These are phyloP conservation scores for Aplysina aerophoba DNA, from an alignment of 37 sponge, comb jelly and placozoan genomes.

Conservation along the genomic window DNA sequence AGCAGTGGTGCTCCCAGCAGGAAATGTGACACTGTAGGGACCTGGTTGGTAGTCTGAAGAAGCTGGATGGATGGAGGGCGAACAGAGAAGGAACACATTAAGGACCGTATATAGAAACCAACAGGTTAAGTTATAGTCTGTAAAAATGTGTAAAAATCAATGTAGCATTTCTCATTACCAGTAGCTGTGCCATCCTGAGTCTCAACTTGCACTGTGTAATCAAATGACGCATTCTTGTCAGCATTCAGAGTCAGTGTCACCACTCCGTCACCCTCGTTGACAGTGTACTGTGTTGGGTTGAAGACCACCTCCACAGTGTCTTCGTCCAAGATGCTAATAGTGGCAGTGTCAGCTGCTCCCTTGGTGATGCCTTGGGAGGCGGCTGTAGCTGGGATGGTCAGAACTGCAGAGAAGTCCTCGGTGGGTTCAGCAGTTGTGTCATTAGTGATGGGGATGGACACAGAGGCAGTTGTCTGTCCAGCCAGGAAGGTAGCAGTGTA, in stretches of 20 bases:
- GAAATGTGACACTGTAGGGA: no score
- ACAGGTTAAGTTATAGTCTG: no score
- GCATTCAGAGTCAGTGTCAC: slow-evolving; percentile 11
- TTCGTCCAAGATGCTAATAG: slow-evolving; percentile 33
- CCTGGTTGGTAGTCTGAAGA: no score
- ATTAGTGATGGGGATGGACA: slow-evolving; percentile 16
- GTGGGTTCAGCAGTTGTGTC: neutral
- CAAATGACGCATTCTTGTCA: neutral
- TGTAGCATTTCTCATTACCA: neutral
- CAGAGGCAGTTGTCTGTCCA: slow-evolving; percentile 1
- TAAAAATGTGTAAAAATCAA: no score
- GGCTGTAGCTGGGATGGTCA: neutral
- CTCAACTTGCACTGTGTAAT: neutral
- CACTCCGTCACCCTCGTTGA: slow-evolving; percentile 15
- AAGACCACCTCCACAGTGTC: slow-evolving; percentile 30
- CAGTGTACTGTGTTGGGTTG: slow-evolving; percentile 5
- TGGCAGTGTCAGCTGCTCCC: slow-evolving; percentile 20
- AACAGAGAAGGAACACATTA: no score
- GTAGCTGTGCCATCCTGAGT: slow-evolving; percentile 10
- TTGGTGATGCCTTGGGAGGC: neutral
- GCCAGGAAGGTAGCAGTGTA: no score
- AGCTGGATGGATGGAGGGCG: neutral
- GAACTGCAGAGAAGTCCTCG: slow-evolving; percentile 39
- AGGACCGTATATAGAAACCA: no score
- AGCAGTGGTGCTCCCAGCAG: no score